Evolutionary conservation across 2,113 vertebrate species (phyloP), one percentile per base, ranked within the genome.

Genomic region (Formicarius rufipectus): DNA sequence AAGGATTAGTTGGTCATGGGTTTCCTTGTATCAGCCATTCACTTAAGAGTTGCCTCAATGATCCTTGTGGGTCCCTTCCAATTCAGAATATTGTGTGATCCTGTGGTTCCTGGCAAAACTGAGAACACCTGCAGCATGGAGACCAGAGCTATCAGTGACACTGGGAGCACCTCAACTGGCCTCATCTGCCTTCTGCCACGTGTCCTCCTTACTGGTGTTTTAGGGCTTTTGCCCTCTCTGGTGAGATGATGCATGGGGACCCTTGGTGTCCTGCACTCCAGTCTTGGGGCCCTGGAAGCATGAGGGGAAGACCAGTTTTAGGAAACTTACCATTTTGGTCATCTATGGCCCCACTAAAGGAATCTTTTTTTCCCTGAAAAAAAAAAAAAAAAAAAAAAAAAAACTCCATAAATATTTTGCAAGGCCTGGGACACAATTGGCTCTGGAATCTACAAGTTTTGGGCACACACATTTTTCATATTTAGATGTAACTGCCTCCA

Each of bases 191-290:
- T 44, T 58, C 42, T 81, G 76, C 42, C 42, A 39, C 23, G 5
- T 0, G 1, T 42, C 21, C 1, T 42, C 19, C 1, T 20, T 50
- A 33, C 49, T 33, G 5, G 2, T n/a, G 5, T 6, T 73, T 12
- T 8, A 56, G 58, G 62, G 53, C 19, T 64, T 24, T 40, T 80
- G 39, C 25, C 33, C 33, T 40, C 37, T 60, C 45, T 22, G 59
- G 33, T 56, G 47, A 44, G 16, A 40, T 24, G 56, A 66, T 66
- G n/a, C 12, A 22, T 0, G 2, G 56, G 17, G 30, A 79, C 14
- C 1, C 12, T 15, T 3, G 1, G 21, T 47, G 45, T 7, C 3
- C 49, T 59, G 13, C 50, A 49, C 59, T 90, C 33, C 75, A 76
- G 23, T 59, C 47, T 62, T 50, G 35, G 52, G 20, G 45, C 79